Evolutionary conservation across 1,140 invertebrate genomes (phyloP).

Genomic region (Leucophenga varia): DNA sequence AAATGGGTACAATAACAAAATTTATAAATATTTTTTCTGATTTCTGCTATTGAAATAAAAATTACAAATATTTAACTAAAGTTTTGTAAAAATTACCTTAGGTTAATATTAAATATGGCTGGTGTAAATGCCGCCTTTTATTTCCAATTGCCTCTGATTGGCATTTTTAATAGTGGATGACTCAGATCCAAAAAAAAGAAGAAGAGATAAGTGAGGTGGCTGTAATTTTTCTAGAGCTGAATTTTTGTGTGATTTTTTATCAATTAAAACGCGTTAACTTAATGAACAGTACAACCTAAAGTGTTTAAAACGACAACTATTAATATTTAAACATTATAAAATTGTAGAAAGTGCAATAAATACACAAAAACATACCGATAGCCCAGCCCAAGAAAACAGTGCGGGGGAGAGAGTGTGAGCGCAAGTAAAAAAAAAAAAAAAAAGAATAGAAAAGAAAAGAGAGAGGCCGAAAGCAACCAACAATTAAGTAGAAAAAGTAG

Average conservation of each 20-base stretch:
- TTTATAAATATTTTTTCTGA: no score
- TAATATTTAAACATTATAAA: conserved; percentile 4
- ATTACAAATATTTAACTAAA: no score
- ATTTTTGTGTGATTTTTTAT: no score
- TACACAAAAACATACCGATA: conserved; percentile 18
- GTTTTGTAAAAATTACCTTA: no score
- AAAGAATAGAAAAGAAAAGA: conserved; percentile 11
- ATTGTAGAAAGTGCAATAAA: conserved; percentile 20
- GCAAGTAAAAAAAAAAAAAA: conserved; percentile 17
- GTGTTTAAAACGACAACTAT: conserved; percentile 13
- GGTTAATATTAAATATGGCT: no score
- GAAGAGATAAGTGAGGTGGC: conserved; percentile 20
- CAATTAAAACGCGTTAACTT: no score
- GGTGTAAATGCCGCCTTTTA: no score
- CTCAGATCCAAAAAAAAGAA: conserved; percentile 28
- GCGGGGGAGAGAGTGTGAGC: conserved; percentile 20
- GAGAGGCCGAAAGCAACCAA: conserved; percentile 50
- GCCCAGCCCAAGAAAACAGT: conserved; percentile 37
- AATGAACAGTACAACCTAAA: no score
- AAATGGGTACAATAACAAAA: no score
- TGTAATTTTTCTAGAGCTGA: conserved; percentile 38
- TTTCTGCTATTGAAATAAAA: no score
- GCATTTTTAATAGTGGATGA: no score
- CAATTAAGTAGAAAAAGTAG: conserved; percentile 53
- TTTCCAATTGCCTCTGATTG: no score